Evolutionary conservation across 1,140 invertebrate species (phyloP), one percentile per base, ranked within the genome.

Genomic region (Drosophila nigrodunni): DNA sequence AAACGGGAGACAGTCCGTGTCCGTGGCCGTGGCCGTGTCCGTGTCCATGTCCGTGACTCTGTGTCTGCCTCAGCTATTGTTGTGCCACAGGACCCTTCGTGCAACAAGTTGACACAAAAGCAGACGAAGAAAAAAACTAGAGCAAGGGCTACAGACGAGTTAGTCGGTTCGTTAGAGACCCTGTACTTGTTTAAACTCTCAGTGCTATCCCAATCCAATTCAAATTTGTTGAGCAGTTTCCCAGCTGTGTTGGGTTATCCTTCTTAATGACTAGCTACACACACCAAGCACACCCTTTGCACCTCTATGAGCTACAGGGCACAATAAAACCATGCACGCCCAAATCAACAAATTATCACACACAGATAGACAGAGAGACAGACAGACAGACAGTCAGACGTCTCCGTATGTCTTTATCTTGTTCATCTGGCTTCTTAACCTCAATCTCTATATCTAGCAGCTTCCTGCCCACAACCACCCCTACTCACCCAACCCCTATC

Each of bases 321-420:
- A 0, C 6, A 30, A 30, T 30, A 6, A 30, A 30, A 30, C 25
- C 25, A 5, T 30, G 43, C 39, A 52, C 15, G 61, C 77, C 64
- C 71, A 86, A 83, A 85, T 80, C 82, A 82, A 78, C 82, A 86
- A 87, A 86, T 86, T 86, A 86, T 86, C 82, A 78, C 75, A 87
- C 66, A 59, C 44, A 46, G 39, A 39, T 34, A 8, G 25, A 30
- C 25, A 30, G 3, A 30, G 15, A 34, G 39, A 46, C 43, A 8
- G 25, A 30, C 1, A 30, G 3, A 30, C 34, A 34, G 65, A 37
- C 30, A 50, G 46, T 57, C 39, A 41, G 68, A 82, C 64, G 59
- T 71, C 44, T 50, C 59, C 30, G 18, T 64, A 54, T 66, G 64
- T 76, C 71, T 78, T 64, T 43, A 62, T 67, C 46, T 60, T 41